phyloP scores from a whole-genome alignment of 2,888 invertebrate genomes.

The Siphonodentalium dalli region DNA sequence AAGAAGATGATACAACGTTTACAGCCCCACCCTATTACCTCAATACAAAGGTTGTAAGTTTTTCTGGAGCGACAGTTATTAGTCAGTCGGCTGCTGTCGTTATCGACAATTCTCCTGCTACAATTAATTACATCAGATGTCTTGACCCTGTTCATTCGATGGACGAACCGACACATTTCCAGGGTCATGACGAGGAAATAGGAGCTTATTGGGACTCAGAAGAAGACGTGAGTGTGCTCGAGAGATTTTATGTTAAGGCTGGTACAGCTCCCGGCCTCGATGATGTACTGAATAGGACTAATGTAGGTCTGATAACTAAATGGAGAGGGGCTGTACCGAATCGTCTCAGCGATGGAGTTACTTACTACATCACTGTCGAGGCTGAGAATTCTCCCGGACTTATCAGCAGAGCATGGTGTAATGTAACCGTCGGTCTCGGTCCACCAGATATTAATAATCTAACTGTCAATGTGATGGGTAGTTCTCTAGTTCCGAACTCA shows the following conservation, averaged over 20 bases:
- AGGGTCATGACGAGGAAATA: conserved; percentile 37
- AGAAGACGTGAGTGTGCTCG: conserved; percentile 36
- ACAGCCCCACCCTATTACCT: conserved; percentile 13
- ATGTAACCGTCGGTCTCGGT: conserved; percentile 14
- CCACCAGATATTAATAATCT: conserved; percentile 14
- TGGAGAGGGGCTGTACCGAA: too few relatives aligned
- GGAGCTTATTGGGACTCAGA: conserved; percentile 38
- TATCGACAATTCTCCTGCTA: conserved; percentile 25
- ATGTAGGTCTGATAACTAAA: conserved; percentile 22
- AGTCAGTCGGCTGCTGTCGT: conserved; percentile 9
- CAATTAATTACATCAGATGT: conserved; percentile 34
- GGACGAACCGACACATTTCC: conserved; percentile 32
- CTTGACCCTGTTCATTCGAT: conserved; percentile 35
- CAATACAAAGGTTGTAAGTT: conserved; percentile 12
- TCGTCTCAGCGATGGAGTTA: conserved; percentile 20
- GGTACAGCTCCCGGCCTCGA: conserved; percentile 15
- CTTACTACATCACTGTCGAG: conserved; percentile 30
- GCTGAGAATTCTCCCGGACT: conserved; percentile 32
- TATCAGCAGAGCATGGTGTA: conserved; percentile 13
- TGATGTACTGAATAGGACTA: conserved; percentile 9
- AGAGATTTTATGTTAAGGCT: conserved; percentile 25
- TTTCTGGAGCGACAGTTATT: conserved; percentile 6
- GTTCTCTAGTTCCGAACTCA: too few relatives aligned
- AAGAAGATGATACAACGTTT: too few relatives aligned
- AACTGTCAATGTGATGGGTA: too few relatives aligned